These are phyloP conservation scores for Phymorhynchus buccinoides DNA, from an alignment of 1,140 invertebrate genomes.

Conservation along the genomic window DNA sequence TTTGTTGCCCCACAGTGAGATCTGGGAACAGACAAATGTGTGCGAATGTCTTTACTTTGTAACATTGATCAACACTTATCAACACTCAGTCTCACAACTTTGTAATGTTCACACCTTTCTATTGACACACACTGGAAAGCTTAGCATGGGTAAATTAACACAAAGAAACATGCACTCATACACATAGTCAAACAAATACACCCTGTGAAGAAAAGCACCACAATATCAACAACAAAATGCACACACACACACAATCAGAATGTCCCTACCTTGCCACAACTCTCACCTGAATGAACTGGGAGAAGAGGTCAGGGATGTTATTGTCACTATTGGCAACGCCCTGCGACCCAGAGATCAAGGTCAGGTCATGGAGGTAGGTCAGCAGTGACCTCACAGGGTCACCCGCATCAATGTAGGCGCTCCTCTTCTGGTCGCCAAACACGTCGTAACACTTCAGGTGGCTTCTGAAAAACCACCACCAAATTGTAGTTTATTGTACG, in stretches of 20 bases:
- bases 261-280: neutral
- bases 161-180: too few species aligned
- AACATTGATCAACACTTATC: too few species aligned
- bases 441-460: slow-evolving; percentile 82
- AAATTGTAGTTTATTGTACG: too few species aligned
- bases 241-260: slow-evolving; percentile 39
- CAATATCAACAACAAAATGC: too few species aligned
- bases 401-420: slow-evolving; percentile 77
- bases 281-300: slow-evolving; percentile 60
- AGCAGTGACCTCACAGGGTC: slow-evolving; percentile 78
- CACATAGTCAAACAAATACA: too few species aligned
- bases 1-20: slow-evolving; percentile 81
- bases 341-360: neutral
- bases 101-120: too few species aligned
- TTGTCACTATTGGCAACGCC: slow-evolving; percentile 40
- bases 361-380: slow-evolving; percentile 68
- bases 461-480: slow-evolving; percentile 74
- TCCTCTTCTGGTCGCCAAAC: slow-evolving; percentile 83
- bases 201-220: too few species aligned
- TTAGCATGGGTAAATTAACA: too few species aligned
- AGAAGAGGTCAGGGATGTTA: slow-evolving; percentile 49
- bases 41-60: too few species aligned
- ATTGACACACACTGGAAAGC: too few species aligned
- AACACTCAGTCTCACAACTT: too few species aligned
- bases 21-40: slow-evolving; percentile 69